Evolutionary conservation across 2,113 vertebrate genomes (phyloP).

Genomic region (Boleophthalmus pectinirostris): DNA sequence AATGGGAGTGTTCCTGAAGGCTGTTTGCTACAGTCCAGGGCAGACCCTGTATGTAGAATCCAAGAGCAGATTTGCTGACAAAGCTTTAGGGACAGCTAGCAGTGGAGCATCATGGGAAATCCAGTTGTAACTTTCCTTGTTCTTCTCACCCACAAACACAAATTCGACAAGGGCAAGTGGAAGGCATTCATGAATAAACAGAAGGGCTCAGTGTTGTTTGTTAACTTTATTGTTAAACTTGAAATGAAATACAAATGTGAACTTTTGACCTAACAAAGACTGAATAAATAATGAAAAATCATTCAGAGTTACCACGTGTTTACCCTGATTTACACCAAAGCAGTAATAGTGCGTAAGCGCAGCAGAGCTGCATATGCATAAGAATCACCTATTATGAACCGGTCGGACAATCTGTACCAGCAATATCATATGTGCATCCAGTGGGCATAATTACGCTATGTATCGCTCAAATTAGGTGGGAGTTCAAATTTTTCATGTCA

Average conservation of each 20-base stretch:
- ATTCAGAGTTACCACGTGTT: too few relatives aligned
- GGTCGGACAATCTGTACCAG: too few relatives aligned
- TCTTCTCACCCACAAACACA: conserved; percentile 50
- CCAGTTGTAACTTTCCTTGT: conserved; percentile 27
- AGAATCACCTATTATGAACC: too few relatives aligned
- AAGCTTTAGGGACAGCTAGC: conserved; percentile 59
- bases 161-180: conserved; percentile 28
- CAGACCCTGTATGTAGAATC: conserved; percentile 28
- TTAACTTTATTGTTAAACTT: not conserved
- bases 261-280: not conserved
- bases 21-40: conserved; percentile 44
- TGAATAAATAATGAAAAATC: too few relatives aligned
- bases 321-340: too few relatives aligned
- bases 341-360: too few relatives aligned
- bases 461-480: too few relatives aligned
- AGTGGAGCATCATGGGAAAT: conserved; percentile 43
- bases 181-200: conserved; percentile 53
- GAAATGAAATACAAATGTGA: not conserved
- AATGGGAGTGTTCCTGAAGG: conserved; percentile 57
- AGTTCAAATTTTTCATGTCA: too few relatives aligned
- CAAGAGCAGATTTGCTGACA: conserved; percentile 57
- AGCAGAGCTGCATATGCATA: too few relatives aligned
- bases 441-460: too few relatives aligned
- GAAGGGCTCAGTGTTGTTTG: not conserved
- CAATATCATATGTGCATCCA: too few relatives aligned